A percentile compares a stretch with the other conserved stretches of the same genome.
phyloP scores from a whole-genome alignment of 2,888 invertebrate species.

The Coenonympha glycerion region DNA sequence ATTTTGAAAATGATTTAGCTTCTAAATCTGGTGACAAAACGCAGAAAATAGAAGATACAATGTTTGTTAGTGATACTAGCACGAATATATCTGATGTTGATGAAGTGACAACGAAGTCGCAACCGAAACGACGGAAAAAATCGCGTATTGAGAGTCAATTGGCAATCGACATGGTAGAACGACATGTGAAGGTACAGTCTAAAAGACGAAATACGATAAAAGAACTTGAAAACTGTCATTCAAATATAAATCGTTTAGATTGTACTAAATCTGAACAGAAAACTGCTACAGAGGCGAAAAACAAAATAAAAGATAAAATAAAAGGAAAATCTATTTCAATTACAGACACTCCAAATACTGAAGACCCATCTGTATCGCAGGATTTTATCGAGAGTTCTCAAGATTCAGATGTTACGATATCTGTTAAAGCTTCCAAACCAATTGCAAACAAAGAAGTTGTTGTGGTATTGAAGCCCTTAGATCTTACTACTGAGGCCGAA shows the following conservation, averaged over 20 bases:
- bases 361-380: slow-evolving; percentile 43
- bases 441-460: slow-evolving; percentile 35
- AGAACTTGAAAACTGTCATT: slow-evolving; percentile 33
- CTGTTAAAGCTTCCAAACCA: slow-evolving; percentile 47
- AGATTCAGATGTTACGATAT: slow-evolving; percentile 58
- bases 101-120: slow-evolving; percentile 18
- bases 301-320: slow-evolving; percentile 35
- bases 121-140: slow-evolving; percentile 37
- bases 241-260: slow-evolving; percentile 40
- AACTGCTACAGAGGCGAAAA: slow-evolving; percentile 32
- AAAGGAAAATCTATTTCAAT: slow-evolving; percentile 31
- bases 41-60: neutral
- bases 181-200: slow-evolving; percentile 51
- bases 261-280: slow-evolving; percentile 36
- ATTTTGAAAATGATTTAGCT: neutral
- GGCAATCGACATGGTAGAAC: slow-evolving; percentile 71
- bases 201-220: slow-evolving; percentile 53
- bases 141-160: slow-evolving; percentile 62
- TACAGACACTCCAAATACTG: slow-evolving; percentile 40
- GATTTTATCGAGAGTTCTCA: slow-evolving; percentile 80
- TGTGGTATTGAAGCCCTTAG: slow-evolving; percentile 35
- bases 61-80: neutral
- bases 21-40: neutral
- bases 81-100: slow-evolving; percentile 11
- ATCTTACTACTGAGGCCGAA: slow-evolving; percentile 6